phyloP scores from a whole-genome alignment of 2,888 invertebrate genomes.

The Eupithecia subfuscata region DNA sequence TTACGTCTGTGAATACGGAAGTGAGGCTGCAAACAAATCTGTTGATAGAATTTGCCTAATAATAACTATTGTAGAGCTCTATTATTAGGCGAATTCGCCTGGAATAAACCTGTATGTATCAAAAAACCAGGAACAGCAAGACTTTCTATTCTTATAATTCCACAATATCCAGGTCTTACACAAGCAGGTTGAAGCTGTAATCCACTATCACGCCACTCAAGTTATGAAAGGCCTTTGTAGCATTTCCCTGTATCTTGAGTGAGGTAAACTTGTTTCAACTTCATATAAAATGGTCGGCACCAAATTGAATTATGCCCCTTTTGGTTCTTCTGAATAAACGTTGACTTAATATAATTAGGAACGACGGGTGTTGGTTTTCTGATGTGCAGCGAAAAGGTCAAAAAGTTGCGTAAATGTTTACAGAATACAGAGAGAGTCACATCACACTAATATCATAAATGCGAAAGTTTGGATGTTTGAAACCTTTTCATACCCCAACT shows the following conservation, averaged over 20 bases:
- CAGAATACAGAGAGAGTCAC: too few species aligned
- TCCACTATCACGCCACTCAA: slow-evolving; percentile 14
- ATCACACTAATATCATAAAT: too few species aligned
- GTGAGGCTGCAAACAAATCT: neutral
- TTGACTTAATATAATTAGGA: slow-evolving; percentile 4
- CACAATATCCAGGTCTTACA: neutral
- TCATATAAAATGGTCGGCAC: slow-evolving; percentile 9
- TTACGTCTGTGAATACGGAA: neutral
- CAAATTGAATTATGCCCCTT: slow-evolving; percentile 16
- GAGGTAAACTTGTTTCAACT: slow-evolving; percentile 19
- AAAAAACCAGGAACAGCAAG: neutral
- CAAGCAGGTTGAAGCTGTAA: slow-evolving; percentile 2
- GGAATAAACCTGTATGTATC: neutral
- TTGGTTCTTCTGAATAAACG: slow-evolving; percentile 5
- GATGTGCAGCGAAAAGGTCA: too few species aligned
- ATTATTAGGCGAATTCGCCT: neutral
- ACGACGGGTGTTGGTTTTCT: neutral
- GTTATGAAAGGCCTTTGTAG: slow-evolving; percentile 13
- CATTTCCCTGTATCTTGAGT: slow-evolving; percentile 16
- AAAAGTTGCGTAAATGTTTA: too few species aligned
- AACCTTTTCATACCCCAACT: too few species aligned
- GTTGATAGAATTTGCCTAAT: neutral
- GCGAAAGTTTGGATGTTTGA: too few species aligned
- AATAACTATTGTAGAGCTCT: neutral
- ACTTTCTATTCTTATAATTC: neutral